Evolutionary conservation across 2,797 vertebrate genomes (phyloP).

Genomic region (Malurus splendens): DNA sequence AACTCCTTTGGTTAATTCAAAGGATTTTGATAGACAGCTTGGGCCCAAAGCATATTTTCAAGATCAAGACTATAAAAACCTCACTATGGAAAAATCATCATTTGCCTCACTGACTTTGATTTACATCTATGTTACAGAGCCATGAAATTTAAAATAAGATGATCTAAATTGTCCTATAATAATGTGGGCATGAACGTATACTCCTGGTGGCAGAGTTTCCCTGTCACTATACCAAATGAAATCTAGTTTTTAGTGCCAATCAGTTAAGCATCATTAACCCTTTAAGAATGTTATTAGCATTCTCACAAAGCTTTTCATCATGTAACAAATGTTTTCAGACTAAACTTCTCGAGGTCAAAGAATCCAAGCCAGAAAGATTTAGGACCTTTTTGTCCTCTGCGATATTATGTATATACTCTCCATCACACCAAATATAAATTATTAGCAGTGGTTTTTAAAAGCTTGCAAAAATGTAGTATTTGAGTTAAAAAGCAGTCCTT

Average conservation of each 20-base stretch:
- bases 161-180: constrained; percentile 54
- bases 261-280: constrained; percentile 48
- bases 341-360: constrained; percentile 43
- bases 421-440: neutral
- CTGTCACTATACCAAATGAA: constrained; percentile 39
- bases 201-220: constrained; percentile 12
- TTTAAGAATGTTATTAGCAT: constrained; percentile 46
- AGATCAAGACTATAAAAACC: constrained; percentile 44
- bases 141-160: constrained; percentile 55
- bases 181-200: constrained; percentile 2
- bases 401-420: neutral
- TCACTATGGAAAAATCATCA: constrained; percentile 41
- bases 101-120: constrained; percentile 59
- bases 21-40: constrained; percentile 3
- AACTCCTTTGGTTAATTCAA: neutral
- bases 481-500: neutral
- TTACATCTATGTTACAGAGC: constrained; percentile 50
- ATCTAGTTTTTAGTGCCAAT: constrained; percentile 51
- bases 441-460: neutral
- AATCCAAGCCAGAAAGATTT: neutral
- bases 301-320: constrained; percentile 37
- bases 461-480: neutral
- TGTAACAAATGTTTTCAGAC: constrained; percentile 37
- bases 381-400: constrained; percentile 18
- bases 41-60: constrained; percentile 17